A percentile compares a stretch with the other conserved stretches of the same genome.
Conservation (phyloP, 2,888 invertebrate genomes). For the Patella caerulea region DNA sequence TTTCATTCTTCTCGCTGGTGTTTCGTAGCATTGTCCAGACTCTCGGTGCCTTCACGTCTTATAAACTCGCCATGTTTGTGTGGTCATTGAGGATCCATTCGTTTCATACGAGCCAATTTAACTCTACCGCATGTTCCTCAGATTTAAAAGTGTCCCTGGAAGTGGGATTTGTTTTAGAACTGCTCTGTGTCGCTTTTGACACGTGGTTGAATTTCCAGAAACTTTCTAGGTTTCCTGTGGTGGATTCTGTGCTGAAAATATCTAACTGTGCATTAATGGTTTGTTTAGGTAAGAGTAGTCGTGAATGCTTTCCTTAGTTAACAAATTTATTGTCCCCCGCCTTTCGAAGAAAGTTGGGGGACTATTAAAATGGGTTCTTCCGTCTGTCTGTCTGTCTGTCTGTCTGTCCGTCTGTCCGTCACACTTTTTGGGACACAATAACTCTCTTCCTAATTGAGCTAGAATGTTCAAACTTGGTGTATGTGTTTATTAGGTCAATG, state of each 20-base stretch:
- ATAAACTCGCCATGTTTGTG: constrained; percentile 41
- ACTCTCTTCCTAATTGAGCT: no score
- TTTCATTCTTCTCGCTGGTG: constrained; percentile 37
- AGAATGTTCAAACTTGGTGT: no score
- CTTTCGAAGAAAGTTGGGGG: no score
- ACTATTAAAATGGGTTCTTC: no score
- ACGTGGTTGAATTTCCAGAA: constrained; percentile 44
- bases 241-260: constrained; percentile 46
- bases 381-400: no score
- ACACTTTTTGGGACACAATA: no score
- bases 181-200: constrained; percentile 44
- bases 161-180: constrained; percentile 51
- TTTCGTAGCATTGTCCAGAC: constrained; percentile 39
- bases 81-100: constrained; percentile 43
- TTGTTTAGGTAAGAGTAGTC: constrained; percentile 42
- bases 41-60: constrained; percentile 42
- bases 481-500: no score
- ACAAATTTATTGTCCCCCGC: no score
- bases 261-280: constrained; percentile 45
- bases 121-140: constrained; percentile 35
- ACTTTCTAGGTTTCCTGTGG: constrained; percentile 30
- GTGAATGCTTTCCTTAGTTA: not conserved
- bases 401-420: no score
- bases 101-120: constrained; percentile 27
- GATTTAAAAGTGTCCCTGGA: constrained; percentile 46